Evolutionary conservation across 2,113 vertebrate species (phyloP).

Genomic region (Agelaius phoeniceus): DNA sequence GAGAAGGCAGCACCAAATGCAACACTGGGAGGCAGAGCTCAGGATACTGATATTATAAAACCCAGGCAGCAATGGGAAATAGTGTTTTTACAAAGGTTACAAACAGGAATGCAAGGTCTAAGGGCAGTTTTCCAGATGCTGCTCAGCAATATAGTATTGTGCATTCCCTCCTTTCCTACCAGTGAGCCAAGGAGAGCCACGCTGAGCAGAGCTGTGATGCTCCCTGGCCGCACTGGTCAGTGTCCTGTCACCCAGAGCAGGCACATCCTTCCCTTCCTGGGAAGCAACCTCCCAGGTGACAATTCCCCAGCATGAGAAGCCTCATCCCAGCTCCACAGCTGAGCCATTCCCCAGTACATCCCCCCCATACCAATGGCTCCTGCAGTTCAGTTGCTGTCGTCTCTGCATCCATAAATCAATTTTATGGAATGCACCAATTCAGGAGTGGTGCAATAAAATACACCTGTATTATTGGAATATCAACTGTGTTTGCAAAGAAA

Average conservation of each 20-base stretch:
- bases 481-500: neutral
- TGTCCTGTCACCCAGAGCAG: fast-evolving
- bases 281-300: neutral
- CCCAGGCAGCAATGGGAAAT: conserved; percentile 22
- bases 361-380: neutral
- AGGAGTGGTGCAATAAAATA: neutral
- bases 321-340: neutral
- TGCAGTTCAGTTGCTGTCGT: neutral
- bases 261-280: neutral
- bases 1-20: neutral
- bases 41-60: conserved; percentile 61
- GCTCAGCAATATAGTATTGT: neutral
- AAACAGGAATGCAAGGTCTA: conserved; percentile 38
- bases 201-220: fast-evolving
- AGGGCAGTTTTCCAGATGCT: conserved; percentile 25
- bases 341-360: neutral
- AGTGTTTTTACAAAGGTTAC: conserved; percentile 63
- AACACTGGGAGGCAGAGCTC: conserved; percentile 35
- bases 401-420: neutral
- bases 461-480: neutral
- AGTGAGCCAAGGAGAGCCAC: neutral
- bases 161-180: neutral
- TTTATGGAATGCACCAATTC: neutral
- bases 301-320: fast-evolving
- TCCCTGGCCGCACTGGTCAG: fast-evolving